phyloP scores from a whole-genome alignment of 2,113 vertebrate species.

The Epinephelus cyanopodus region DNA sequence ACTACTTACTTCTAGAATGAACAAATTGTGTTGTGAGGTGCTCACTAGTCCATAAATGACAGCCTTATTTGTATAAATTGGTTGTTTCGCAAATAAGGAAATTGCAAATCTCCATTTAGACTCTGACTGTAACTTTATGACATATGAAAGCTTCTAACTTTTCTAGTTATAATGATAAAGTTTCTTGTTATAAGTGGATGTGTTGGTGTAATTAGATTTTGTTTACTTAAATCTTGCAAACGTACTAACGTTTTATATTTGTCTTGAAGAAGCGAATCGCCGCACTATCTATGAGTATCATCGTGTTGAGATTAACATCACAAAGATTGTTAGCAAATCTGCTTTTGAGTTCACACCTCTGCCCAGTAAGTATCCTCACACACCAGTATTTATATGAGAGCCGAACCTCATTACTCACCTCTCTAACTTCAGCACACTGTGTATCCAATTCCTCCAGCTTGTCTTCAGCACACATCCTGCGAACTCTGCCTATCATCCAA shows the following conservation, averaged over 20 bases:
- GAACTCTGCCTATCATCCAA: conserved; percentile 88
- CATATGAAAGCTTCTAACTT: no score
- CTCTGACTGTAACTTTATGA: no score
- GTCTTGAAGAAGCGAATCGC: conserved; percentile 83
- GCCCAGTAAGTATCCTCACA: conserved; percentile 89
- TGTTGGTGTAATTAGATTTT: no score
- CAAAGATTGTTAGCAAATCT: conserved; percentile 85
- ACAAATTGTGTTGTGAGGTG: no score
- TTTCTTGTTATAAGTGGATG: no score
- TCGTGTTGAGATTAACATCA: conserved; percentile 90
- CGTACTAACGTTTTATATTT: conserved; percentile 5
- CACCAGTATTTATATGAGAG: no score
- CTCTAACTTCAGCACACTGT: not conserved
- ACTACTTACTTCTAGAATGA: no score
- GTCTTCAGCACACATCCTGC: conserved; percentile 91
- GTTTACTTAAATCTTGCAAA: not conserved
- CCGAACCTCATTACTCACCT: not conserved
- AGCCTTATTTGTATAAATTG: no score
- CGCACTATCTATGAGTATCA: conserved; percentile 96
- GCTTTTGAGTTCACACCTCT: conserved; percentile 93
- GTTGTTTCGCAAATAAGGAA: no score
- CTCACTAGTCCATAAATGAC: no score
- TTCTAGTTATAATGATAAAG: no score
- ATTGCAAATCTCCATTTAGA: no score
- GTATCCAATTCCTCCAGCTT: conserved; percentile 83